Percentiles rank a stretch among this genome's conserved stretches.
Conservation (phyloP, 1,140 invertebrate genomes). For the Subanguina moxae region DNA sequence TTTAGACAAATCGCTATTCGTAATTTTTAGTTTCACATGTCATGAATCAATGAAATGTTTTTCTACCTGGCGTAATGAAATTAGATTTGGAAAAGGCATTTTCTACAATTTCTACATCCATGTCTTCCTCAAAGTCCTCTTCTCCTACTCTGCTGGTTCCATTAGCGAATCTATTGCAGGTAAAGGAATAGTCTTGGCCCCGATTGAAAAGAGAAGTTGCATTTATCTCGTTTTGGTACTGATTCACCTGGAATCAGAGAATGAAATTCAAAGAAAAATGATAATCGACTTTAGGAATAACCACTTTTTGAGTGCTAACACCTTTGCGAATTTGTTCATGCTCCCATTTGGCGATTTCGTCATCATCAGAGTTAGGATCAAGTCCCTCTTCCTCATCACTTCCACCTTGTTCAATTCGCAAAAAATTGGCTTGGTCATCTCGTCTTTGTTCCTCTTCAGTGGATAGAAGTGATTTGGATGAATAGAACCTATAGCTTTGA, state of each 20-base stretch:
- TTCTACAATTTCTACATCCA: conserved; percentile 24
- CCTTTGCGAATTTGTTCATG: conserved; percentile 44
- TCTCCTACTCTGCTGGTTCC: neutral
- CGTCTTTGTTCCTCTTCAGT: conserved; percentile 41
- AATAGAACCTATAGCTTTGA: conserved; percentile 48
- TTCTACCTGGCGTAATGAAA: conserved; percentile 4
- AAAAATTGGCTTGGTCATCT: conserved; percentile 35
- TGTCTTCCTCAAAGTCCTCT: conserved; percentile 45
- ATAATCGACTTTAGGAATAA: too few relatives aligned
- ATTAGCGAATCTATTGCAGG: neutral
- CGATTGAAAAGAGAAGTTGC: conserved; percentile 30
- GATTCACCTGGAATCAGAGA: conserved; percentile 27
- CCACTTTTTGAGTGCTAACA: conserved; percentile 41
- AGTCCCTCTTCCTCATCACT: conserved; percentile 21
- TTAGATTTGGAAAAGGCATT: neutral
- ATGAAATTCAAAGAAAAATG: neutral
- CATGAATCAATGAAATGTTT: too few relatives aligned
- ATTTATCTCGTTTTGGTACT: conserved; percentile 36
- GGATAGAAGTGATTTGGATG: conserved; percentile 34
- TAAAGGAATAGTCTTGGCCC: conserved; percentile 4
- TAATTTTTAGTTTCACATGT: too few relatives aligned
- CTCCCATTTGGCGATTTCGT: conserved; percentile 41
- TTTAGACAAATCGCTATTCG: too few relatives aligned
- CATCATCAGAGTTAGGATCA: conserved; percentile 29
- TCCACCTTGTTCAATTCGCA: conserved; percentile 40